Percentiles rank a stretch among this genome's conserved stretches.
Conservation (phyloP, 2,797 vertebrate species). For the Okamejei kenojei region DNA sequence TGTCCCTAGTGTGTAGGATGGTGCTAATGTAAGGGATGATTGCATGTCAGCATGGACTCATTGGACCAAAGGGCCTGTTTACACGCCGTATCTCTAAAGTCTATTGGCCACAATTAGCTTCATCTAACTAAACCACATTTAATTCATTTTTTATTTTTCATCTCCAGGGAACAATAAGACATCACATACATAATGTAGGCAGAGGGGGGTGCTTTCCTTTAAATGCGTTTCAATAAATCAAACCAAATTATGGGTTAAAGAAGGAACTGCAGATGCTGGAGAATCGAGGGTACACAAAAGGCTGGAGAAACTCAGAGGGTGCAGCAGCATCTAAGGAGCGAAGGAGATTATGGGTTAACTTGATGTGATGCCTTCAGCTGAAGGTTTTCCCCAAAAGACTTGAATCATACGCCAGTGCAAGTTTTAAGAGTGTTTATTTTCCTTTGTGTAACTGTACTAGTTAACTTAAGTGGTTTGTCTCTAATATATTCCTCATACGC, state of each 20-base stretch:
- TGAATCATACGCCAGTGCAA: constrained; percentile 46
- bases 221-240: constrained; percentile 44
- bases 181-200: constrained; percentile 38
- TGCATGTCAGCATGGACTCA: too few species aligned
- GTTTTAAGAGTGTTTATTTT: constrained; percentile 11
- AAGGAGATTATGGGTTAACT: constrained; percentile 47
- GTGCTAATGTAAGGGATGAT: too few species aligned
- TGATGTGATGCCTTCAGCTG: constrained; percentile 50
- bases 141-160: constrained; percentile 42
- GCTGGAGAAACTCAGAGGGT: too few species aligned
- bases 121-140: constrained; percentile 41
- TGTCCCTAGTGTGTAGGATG: too few species aligned
- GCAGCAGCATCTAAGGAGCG: too few species aligned
- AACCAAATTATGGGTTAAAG: constrained; percentile 47
- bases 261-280: too few species aligned
- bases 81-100: too few species aligned
- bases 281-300: too few species aligned
- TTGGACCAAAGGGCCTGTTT: too few species aligned
- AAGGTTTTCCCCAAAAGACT: constrained; percentile 45
- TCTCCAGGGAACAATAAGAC: constrained; percentile 42
- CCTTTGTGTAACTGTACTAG: background rate
- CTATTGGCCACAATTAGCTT: constrained; percentile 30
- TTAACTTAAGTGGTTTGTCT: background rate
- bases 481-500: background rate
- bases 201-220: constrained; percentile 48